Evolutionary conservation across 2,797 vertebrate species (phyloP), one percentile per base, ranked within the genome.

Genomic region (Myoxocephalus aenaeus): DNA sequence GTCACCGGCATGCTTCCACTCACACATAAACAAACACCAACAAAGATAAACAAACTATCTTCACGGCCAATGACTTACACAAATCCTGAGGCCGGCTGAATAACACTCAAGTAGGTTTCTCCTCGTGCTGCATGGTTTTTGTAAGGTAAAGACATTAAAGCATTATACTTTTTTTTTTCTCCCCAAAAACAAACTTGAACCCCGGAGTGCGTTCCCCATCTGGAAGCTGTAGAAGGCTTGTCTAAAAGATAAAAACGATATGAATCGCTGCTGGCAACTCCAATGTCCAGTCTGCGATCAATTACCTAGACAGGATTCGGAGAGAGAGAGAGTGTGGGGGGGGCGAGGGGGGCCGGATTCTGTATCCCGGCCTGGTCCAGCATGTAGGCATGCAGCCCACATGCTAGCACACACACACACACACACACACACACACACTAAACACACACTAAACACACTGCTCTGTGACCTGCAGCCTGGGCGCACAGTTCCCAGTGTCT

Each of bases 201-300:
- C 90, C 90, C 53, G 73, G 74, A 92, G 90, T 92, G 87, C 89
- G 85, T 93, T 86, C 71, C 50, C 85, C 95, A 96, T 96, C 95
- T 95, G 95, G 95, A 95, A 96, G 89, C 83, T 86, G 93, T 96
- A 91, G 87, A 93, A 89, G 36, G 73, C 92, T 94, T 94, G 93
- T 95, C 94, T 93, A 82, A 92, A 92, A 96, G 94, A 95, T 95
- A 95, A 93, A 95, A 94, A 93, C 83, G 91, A 94, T 95, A 95
- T 93, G 91, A 94, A 93, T 93, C 77, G 92, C 94, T 94, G 80
- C 94, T 95, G 95, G 94, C 94, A 95, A 94, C 87, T 89, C 89
- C 72, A 92, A 92, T 92, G 92, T 95, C 92, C 94, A 93, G 92
- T 91, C 94, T 96, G 95, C 94, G 92, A 95, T 94, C 94, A 95